phyloP scores from a whole-genome alignment of 2,113 vertebrate species.

The Thryonomys swinderianus region DNA sequence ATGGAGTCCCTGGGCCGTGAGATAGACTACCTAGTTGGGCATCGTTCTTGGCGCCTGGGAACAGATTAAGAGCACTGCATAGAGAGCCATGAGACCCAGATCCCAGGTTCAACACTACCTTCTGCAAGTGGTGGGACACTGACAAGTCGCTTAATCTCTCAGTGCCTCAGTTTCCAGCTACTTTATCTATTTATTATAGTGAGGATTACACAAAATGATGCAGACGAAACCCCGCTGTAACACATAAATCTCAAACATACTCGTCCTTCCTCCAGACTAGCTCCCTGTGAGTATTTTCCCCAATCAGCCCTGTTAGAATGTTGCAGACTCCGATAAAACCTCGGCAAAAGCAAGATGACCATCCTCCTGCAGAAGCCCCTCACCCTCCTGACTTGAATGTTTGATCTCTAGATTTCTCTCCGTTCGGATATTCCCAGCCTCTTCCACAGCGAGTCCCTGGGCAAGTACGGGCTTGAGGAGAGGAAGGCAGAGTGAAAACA shows the following conservation, averaged over 20 bases:
- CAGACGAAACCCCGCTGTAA: background rate
- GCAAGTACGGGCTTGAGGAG: constrained; percentile 34
- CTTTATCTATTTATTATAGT: rapidly evolving
- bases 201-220: background rate
- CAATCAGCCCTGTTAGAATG: background rate
- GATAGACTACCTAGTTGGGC: background rate
- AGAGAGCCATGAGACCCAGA: background rate
- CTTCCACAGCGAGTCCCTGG: background rate
- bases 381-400: background rate
- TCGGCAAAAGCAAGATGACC: background rate
- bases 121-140: background rate
- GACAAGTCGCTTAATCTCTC: background rate
- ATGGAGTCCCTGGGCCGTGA: background rate
- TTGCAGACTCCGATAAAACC: background rate
- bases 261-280: background rate
- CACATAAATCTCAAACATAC: background rate
- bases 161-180: background rate
- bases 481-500: background rate
- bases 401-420: background rate
- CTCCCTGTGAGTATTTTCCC: background rate
- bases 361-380: background rate
- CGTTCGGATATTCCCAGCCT: background rate
- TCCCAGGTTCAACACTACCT: background rate
- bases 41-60: background rate
- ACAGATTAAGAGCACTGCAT: background rate